Conservation (phyloP, 1,140 invertebrate species). For the Lepidurus apus region DNA sequence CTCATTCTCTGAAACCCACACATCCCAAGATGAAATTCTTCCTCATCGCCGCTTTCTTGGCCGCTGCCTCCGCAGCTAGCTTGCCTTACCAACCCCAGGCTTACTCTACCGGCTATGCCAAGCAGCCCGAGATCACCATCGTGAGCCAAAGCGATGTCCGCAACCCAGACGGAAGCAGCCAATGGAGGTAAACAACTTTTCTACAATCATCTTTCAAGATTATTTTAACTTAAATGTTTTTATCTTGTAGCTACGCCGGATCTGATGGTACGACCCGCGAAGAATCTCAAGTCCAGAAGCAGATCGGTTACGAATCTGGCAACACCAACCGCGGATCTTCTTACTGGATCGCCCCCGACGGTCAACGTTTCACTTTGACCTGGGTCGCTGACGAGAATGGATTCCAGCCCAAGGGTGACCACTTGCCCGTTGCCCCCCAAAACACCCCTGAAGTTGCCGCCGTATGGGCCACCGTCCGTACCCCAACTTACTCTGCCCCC, state of each 20-base stretch:
- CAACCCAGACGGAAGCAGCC: background rate
- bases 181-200: background rate
- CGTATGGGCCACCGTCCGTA: constrained; percentile 12
- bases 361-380: constrained; percentile 29
- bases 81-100: background rate
- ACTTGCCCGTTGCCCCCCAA: constrained; percentile 31
- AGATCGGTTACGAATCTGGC: constrained; percentile 29
- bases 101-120: background rate
- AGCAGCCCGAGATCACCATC: background rate
- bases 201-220: too few relatives aligned
- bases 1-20: background rate
- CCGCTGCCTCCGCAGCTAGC: background rate
- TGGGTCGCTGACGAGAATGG: constrained; percentile 35
- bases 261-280: background rate
- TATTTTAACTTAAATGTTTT: background rate
- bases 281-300: background rate
- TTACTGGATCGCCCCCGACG: constrained; percentile 33
- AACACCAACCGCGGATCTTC: constrained; percentile 32
- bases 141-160: too few relatives aligned
- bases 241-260: background rate
- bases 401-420: constrained; percentile 35
- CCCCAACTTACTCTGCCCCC: background rate
- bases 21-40: constrained; percentile 1
- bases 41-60: background rate
- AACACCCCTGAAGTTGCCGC: background rate